A percentile compares a stretch with the other conserved stretches of the same genome.
Evolutionary conservation across 2,797 vertebrate genomes (phyloP).

Genomic region (Glyptemys insculpta): DNA sequence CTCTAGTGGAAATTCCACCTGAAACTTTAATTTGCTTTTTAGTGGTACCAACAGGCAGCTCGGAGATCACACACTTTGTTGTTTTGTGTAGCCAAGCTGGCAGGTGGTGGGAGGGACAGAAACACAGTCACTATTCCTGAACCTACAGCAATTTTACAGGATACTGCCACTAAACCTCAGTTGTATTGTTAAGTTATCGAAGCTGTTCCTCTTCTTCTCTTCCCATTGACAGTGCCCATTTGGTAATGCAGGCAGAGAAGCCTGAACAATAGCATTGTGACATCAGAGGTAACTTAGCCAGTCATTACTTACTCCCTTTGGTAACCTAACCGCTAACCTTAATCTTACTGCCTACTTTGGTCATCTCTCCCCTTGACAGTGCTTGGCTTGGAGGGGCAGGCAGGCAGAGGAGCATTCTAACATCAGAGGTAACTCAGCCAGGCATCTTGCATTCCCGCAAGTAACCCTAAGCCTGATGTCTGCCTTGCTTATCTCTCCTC

Average conservation of each 20-base stretch:
- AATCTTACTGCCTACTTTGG: not conserved
- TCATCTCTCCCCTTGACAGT: not conserved
- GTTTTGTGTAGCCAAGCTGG: not conserved
- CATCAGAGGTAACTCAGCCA: not conserved
- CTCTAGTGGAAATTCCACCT: not conserved
- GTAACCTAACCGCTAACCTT: not conserved
- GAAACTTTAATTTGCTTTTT: not conserved
- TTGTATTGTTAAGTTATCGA: not conserved
- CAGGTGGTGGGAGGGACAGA: not conserved
- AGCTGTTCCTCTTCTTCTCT: not conserved
- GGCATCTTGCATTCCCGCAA: not conserved
- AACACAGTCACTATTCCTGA: not conserved
- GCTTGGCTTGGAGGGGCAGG: not conserved
- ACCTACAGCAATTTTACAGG: not conserved
- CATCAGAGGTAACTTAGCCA: not conserved
- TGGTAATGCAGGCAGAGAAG: not conserved
- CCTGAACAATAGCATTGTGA: not conserved
- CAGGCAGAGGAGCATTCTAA: not conserved
- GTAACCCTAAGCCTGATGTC: not conserved
- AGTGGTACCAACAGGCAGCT: not conserved
- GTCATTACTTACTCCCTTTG: not conserved
- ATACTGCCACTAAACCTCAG: not conserved
- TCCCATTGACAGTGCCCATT: too few species aligned
- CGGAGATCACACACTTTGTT: not conserved
- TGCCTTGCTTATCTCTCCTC: not conserved